These are phyloP conservation scores for Popillia japonica DNA, from an alignment of 1,140 invertebrate genomes.

Conservation along the genomic window DNA sequence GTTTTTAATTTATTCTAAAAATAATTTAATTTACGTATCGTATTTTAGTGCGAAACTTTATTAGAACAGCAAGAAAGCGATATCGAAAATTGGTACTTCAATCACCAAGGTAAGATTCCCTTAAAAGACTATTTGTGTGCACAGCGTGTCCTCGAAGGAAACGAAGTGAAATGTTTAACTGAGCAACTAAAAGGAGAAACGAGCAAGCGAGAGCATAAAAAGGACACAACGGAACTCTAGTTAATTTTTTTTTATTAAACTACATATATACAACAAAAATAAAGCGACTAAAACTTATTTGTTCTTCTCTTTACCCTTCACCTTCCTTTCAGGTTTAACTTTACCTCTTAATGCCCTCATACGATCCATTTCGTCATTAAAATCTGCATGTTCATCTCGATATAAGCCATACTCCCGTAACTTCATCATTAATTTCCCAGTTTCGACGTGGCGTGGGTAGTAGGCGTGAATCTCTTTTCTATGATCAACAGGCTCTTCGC, in stretches of 20 bases:
- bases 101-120: conserved; percentile 70
- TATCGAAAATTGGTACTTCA: conserved; percentile 83
- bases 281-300: conserved; percentile 29
- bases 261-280: conserved; percentile 9
- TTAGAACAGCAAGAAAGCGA: conserved; percentile 78
- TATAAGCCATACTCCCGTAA: conserved; percentile 81
- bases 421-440: conserved; percentile 73
- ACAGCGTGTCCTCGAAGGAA: conserved; percentile 69
- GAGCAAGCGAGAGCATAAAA: conserved; percentile 50
- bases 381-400: conserved; percentile 91
- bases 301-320: conserved; percentile 58
- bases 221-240: conserved; percentile 34
- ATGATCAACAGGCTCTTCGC: conserved; percentile 77
- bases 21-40: not conserved
- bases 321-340: conserved; percentile 66
- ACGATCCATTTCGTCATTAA: conserved; percentile 87
- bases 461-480: conserved; percentile 79
- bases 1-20: no score
- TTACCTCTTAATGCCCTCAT: conserved; percentile 82
- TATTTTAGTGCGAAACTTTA: conserved; percentile 72
- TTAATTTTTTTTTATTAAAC: conserved; percentile 12
- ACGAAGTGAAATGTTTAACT: conserved; percentile 74
- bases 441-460: conserved; percentile 87
- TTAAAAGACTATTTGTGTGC: conserved; percentile 75
- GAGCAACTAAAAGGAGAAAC: conserved; percentile 65